Evolutionary conservation across 37 sponge, comb jelly and placozoan species (phyloP), one percentile per base, ranked within the genome.

Genomic region (Cladorhizidae sp.): DNA sequence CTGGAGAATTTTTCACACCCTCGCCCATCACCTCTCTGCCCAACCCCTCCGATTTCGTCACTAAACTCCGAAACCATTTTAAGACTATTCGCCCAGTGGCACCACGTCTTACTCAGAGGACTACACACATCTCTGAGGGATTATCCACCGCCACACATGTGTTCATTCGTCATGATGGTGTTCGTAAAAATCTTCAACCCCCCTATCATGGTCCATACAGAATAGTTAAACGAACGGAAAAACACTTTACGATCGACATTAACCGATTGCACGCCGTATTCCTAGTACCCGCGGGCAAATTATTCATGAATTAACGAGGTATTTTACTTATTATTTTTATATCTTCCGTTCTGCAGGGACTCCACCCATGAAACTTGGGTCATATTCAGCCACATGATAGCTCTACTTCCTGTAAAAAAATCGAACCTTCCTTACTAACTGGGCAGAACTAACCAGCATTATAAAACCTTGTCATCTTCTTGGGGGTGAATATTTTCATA

Each of bases 181-280:
- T 89, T 25, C 51, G 64, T 14, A 89, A 80, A 80, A 85, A 85
- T 0, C 70, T 89, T 0, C 90, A 87, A 38, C 80, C 75, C 42
- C 90, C 90, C 0, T 84, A 84, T 28, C 81, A 84, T 80, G 90
- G 90, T 25, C 90, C 90, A 26, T 89, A 76, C 72, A 43, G 1
- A 23, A 78, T 90, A 0, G 3, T 85, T n/a, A 50, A 61, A 26
- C 82, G 83, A 14, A 71, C 78, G 15, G 74, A 76, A 62, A 91
- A 91, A 64, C 78, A 83, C 49, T 91, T 91, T 79, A 86, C 87
- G 0, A 1, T 86, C 14, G 69, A 82, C 51, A 58, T 86, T 40
- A 79, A 86, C n/a, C n/a, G n/a, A n/a, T n/a, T n/a, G n/a, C n/a
- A n/a, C n/a, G n/a, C n/a, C n/a, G n/a, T n/a, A n/a, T n/a, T n/a